phyloP scores from a whole-genome alignment of 2,888 invertebrate genomes.

The Idaea biselata region DNA sequence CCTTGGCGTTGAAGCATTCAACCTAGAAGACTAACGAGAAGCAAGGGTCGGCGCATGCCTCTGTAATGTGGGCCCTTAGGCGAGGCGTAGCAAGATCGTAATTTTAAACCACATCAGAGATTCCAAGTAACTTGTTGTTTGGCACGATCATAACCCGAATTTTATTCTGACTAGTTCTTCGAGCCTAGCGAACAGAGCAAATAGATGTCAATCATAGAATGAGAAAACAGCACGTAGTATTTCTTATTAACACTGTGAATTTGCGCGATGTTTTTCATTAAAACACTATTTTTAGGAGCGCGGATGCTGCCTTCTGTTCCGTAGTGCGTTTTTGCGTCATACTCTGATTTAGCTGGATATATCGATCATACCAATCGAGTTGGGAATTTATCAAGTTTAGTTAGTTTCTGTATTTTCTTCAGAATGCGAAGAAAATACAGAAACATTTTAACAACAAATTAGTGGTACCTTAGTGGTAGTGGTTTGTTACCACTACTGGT shows the following conservation, averaged over 20 bases:
- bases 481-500: too few relatives aligned
- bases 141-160: constrained; percentile 35
- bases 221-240: not conserved
- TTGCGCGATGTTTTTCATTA: not conserved
- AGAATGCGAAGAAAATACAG: too few relatives aligned
- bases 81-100: not conserved
- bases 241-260: not conserved
- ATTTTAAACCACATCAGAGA: not conserved
- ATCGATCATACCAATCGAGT: not conserved
- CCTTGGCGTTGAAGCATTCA: too few relatives aligned
- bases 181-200: not conserved
- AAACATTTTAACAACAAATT: too few relatives aligned
- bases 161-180: constrained; percentile 14
- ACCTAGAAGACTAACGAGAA: too few relatives aligned
- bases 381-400: too few relatives aligned
- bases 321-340: not conserved
- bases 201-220: not conserved
- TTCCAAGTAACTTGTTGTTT: constrained; percentile 21
- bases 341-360: not conserved
- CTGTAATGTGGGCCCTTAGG: too few relatives aligned
- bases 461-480: too few relatives aligned
- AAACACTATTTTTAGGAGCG: not conserved
- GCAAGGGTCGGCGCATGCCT: too few relatives aligned
- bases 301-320: not conserved
- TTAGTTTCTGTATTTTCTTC: too few relatives aligned